Base-by-base conservation (phyloP, 2,888 invertebrate genomes). In the Meteorus cinctellus region DNA sequence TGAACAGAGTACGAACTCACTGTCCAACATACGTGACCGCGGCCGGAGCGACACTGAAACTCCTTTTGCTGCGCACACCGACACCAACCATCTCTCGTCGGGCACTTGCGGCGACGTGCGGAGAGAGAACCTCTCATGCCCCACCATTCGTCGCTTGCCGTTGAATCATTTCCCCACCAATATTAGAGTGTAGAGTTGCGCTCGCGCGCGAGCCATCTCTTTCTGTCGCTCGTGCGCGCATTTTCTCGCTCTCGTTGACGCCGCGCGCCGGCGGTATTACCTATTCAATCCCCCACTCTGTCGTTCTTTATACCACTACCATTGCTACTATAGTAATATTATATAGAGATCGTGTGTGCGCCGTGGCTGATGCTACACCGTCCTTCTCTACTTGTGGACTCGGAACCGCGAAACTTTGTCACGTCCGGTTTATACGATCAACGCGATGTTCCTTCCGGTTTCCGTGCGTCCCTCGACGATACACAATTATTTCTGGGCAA, bases 1-100 rank as follows among this genome's bases (percentile, higher is more conserved):
- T 36, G 12, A n/a, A 71, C 62, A 69, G 45, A 72, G 66, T 75
- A 74, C 69, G n/a, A 59, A 59, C 19, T 66, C 60, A 63, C 76
- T 72, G 75, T 71, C 78, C 74, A 84, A 85, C 85, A 81, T 79
- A 83, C 84, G 84, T 81, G 79, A 80, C 85, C 84, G 84, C 85
- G 84, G 85, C 82, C 85, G 85, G 84, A 89, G 86, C 89, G 84
- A 88, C 84, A 89, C 89, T 89, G 88, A 86, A 77, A 81, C 82
- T 82, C 79, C 81, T 80, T 80, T 79, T 80, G 80, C 80, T 82
- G 84, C 84, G 84, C 85, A 84, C 85, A 84, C 86, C 84, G 84
- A 85, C 85, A 84, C 86, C 83, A 80, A 79, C 81, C 81, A 82
- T 83, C 81, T 81, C 86, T 81, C 83, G 8, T 83, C 82, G 82